Evolutionary conservation across 2,888 invertebrate species (phyloP).

Genomic region (Cancer borealis): DNA sequence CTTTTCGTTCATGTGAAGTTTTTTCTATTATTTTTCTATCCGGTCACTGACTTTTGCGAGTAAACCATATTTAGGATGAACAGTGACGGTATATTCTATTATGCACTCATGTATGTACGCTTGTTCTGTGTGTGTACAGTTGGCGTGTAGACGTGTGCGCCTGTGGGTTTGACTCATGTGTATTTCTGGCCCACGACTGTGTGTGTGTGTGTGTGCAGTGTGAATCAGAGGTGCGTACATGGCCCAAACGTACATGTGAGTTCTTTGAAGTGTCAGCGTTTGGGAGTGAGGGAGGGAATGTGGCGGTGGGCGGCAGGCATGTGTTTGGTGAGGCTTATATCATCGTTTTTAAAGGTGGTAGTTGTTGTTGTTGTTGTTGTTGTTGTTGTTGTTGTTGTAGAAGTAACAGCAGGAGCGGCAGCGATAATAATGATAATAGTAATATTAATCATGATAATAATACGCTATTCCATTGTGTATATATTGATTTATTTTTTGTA

Average conservation of each 20-base stretch:
- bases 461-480: background rate
- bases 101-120: background rate
- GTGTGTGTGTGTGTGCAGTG: slow-evolving; percentile 46
- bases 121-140: slow-evolving; percentile 25
- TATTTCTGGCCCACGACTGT: slow-evolving; percentile 59
- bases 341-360: background rate
- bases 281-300: slow-evolving; percentile 21
- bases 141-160: slow-evolving; percentile 23
- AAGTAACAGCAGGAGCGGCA: background rate
- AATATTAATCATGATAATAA: background rate
- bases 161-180: slow-evolving; percentile 63
- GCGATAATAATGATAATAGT: background rate
- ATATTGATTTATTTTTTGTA: background rate
- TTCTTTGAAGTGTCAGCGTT: slow-evolving; percentile 14
- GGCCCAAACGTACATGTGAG: slow-evolving; percentile 11
- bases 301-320: background rate
- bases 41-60: background rate
- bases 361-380: background rate
- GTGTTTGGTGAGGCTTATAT: background rate
- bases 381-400: background rate
- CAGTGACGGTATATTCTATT: background rate
- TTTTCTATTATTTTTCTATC: background rate
- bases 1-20: background rate
- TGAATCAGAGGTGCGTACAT: slow-evolving; percentile 16
- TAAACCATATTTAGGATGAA: background rate